Conservation (phyloP, 2,113 vertebrate species). For the Sander vitreus region DNA sequence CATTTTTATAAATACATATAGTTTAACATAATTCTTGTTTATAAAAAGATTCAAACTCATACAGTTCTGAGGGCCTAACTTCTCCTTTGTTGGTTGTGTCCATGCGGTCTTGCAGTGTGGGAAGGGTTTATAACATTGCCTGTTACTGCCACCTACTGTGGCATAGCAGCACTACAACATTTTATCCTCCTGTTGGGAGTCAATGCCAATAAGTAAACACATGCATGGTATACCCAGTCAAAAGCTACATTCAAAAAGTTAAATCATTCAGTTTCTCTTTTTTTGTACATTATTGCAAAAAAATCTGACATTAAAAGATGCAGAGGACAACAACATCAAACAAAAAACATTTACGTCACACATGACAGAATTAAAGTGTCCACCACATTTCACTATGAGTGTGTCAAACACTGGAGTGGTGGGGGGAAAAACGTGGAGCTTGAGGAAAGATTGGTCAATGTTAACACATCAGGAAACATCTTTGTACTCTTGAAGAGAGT, state of each 20-base stretch:
- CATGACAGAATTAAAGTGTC: slow-evolving; percentile 62
- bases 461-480: slow-evolving; percentile 31
- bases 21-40: slow-evolving; percentile 60
- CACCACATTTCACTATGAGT: slow-evolving; percentile 51
- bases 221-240: slow-evolving; percentile 79
- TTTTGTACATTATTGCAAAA: slow-evolving; percentile 71
- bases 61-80: slow-evolving; percentile 45
- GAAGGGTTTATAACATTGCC: slow-evolving; percentile 63
- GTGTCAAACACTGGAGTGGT: slow-evolving; percentile 71
- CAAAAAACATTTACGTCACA: slow-evolving; percentile 67
- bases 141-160: slow-evolving; percentile 85
- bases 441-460: slow-evolving; percentile 12
- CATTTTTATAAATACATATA: slow-evolving; percentile 78
- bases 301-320: slow-evolving; percentile 45
- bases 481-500: slow-evolving; percentile 39
- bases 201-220: slow-evolving; percentile 77
- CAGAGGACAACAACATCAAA: slow-evolving; percentile 62
- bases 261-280: slow-evolving; percentile 62
- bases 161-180: slow-evolving; percentile 78
- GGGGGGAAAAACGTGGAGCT: slow-evolving; percentile 21
- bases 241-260: slow-evolving; percentile 82
- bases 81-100: slow-evolving; percentile 45
- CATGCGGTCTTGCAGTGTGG: slow-evolving; percentile 68
- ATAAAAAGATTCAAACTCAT: slow-evolving; percentile 37
- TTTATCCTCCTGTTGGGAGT: slow-evolving; percentile 68